phyloP scores from a whole-genome alignment of 2,888 invertebrate species.

The Nomada ruficornis region DNA sequence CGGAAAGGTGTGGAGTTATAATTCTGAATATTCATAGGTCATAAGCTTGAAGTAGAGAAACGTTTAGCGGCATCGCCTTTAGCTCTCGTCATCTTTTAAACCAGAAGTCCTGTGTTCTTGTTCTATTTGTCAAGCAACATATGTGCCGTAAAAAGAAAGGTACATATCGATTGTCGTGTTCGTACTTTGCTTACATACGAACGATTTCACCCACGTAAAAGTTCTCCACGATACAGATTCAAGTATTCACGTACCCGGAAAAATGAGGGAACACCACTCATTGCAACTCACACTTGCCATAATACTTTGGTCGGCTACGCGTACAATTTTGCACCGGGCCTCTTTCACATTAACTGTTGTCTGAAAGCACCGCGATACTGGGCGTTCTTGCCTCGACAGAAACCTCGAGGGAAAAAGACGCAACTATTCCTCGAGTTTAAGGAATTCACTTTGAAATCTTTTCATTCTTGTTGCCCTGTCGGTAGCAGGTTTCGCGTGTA shows the following conservation, averaged over 20 bases:
- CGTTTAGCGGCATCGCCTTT: no score
- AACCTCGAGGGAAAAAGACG: background rate
- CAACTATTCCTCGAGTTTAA: slow-evolving; percentile 19
- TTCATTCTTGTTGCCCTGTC: slow-evolving; percentile 4
- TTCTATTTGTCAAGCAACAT: background rate
- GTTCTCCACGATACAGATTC: slow-evolving; percentile 35
- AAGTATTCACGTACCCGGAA: slow-evolving; percentile 56
- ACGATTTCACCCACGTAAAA: slow-evolving; percentile 32
- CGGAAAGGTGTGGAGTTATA: slow-evolving; percentile 28
- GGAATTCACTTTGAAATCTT: slow-evolving; percentile 48
- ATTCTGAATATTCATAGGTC: slow-evolving; percentile 43
- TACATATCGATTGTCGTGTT: slow-evolving; percentile 35
- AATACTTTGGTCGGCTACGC: background rate
- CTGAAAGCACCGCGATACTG: slow-evolving; percentile 4
- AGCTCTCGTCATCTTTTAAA: background rate
- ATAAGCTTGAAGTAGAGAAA: background rate
- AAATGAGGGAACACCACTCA: slow-evolving; percentile 44
- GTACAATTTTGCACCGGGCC: background rate
- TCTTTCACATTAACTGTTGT: slow-evolving; percentile 16
- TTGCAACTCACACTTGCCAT: slow-evolving; percentile 19
- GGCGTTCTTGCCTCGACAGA: slow-evolving; percentile 12
- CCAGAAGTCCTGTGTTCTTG: background rate
- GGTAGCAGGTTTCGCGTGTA: slow-evolving; percentile 1
- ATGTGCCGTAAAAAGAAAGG: background rate
- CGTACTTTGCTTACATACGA: slow-evolving; percentile 6